Conservation (phyloP, 2,888 invertebrate species). For the Archips xylosteana region DNA sequence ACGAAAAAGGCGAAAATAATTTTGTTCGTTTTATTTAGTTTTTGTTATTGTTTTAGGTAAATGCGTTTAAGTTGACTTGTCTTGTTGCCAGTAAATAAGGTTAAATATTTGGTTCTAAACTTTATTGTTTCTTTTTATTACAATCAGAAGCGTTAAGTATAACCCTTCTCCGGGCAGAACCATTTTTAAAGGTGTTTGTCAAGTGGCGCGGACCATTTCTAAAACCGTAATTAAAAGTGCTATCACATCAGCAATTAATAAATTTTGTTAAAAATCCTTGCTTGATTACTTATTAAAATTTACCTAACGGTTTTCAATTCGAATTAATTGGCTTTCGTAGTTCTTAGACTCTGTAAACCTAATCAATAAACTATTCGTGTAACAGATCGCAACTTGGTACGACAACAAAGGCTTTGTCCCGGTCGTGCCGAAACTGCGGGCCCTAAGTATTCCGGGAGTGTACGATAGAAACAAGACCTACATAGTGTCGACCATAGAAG, state of each 20-base stretch:
- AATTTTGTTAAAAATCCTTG: neutral
- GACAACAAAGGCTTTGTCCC: constrained; percentile 91
- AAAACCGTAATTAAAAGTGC: too few species aligned
- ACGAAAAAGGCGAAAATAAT: neutral
- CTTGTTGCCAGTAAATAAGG: too few species aligned
- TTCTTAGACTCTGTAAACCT: constrained; percentile 9
- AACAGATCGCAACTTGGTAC: constrained; percentile 93
- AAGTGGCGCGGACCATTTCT: too few species aligned
- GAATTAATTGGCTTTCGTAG: neutral
- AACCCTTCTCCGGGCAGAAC: too few species aligned
- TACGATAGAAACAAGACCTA: constrained; percentile 94
- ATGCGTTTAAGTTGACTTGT: too few species aligned
- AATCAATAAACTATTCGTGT: constrained; percentile 38
- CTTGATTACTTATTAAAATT: neutral
- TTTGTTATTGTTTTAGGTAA: neutral
- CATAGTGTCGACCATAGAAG: constrained; percentile 93
- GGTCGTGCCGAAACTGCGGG: constrained; percentile 89
- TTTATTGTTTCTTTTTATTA: too few species aligned
- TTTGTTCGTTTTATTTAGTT: too few species aligned
- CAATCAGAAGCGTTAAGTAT: too few species aligned
- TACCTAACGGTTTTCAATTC: neutral
- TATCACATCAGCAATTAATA: too few species aligned
- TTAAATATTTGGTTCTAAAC: too few species aligned
- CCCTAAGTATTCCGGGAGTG: constrained; percentile 87
- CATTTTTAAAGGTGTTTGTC: too few species aligned